Percentiles rank a stretch among this genome's conserved stretches.
Conservation (phyloP, 2,888 invertebrate species). For the Diploptera punctata region DNA sequence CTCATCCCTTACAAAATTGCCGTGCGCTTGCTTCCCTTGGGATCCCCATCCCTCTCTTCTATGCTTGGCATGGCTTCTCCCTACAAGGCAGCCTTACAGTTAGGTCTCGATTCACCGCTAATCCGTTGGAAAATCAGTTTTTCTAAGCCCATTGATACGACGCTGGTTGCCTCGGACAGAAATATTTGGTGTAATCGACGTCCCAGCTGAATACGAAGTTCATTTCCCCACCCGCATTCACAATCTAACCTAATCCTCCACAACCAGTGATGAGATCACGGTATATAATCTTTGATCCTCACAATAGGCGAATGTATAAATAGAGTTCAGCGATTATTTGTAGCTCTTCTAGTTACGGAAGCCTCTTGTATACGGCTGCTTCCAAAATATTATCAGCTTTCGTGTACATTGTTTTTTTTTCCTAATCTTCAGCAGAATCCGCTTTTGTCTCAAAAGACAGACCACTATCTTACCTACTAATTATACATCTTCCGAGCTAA, state of each 20-base stretch:
- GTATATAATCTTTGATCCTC: constrained; percentile 11
- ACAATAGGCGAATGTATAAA: not conserved
- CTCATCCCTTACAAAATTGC: constrained; percentile 33
- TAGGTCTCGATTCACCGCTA: constrained; percentile 42
- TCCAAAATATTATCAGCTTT: too few relatives aligned
- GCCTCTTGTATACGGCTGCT: too few relatives aligned
- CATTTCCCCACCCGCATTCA: constrained; percentile 1
- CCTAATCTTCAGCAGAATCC: too few relatives aligned
- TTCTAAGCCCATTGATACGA: constrained; percentile 44
- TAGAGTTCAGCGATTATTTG: not conserved
- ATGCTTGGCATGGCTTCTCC: constrained; percentile 26
- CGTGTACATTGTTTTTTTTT: too few relatives aligned
- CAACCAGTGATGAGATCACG: constrained; percentile 7
- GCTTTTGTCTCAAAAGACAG: too few relatives aligned
- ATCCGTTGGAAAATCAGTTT: constrained; percentile 44
- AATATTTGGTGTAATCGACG: constrained; percentile 43
- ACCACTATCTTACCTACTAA: too few relatives aligned
- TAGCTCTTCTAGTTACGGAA: too few relatives aligned
- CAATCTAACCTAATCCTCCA: constrained; percentile 12
- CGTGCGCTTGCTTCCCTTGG: constrained; percentile 26
- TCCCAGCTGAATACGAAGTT: constrained; percentile 23
- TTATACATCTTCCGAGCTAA: too few relatives aligned
- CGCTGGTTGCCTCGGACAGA: constrained; percentile 36
- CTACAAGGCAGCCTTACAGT: constrained; percentile 15
- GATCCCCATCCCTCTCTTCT: constrained; percentile 2